A percentile compares a stretch with the other conserved stretches of the same genome.
These are phyloP conservation scores for Ploceus nigricollis DNA, from an alignment of 2,113 vertebrate genomes.

Conservation along the genomic window DNA sequence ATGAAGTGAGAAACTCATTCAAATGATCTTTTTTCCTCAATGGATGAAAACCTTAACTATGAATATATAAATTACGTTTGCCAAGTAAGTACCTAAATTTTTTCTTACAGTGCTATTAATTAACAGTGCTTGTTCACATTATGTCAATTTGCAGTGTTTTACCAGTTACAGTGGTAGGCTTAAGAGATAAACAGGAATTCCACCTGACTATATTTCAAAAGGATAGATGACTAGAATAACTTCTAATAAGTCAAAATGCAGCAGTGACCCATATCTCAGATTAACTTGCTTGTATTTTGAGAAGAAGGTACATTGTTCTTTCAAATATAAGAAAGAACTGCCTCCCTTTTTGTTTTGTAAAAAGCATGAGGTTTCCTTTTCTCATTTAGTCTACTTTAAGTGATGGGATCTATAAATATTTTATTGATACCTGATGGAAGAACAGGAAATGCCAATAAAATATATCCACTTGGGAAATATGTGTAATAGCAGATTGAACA, in stretches of 20 bases:
- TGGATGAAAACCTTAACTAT: not conserved
- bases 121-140: not conserved
- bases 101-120: accelerated
- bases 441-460: not conserved
- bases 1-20: not conserved
- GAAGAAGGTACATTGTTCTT: not conserved
- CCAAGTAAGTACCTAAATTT: not conserved
- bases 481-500: not conserved
- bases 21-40: not conserved
- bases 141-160: not conserved
- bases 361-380: not conserved
- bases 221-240: not conserved
- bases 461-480: not conserved
- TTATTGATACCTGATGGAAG: not conserved
- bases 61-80: not conserved
- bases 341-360: not conserved
- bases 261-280: not conserved
- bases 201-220: not conserved
- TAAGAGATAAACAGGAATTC: not conserved
- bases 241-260: not conserved
- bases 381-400: not conserved
- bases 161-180: not conserved
- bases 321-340: not conserved
- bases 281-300: not conserved
- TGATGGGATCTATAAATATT: not conserved